These are phyloP conservation scores for Drepana arcuata DNA, from an alignment of 1,140 invertebrate species.

Conservation along the genomic window DNA sequence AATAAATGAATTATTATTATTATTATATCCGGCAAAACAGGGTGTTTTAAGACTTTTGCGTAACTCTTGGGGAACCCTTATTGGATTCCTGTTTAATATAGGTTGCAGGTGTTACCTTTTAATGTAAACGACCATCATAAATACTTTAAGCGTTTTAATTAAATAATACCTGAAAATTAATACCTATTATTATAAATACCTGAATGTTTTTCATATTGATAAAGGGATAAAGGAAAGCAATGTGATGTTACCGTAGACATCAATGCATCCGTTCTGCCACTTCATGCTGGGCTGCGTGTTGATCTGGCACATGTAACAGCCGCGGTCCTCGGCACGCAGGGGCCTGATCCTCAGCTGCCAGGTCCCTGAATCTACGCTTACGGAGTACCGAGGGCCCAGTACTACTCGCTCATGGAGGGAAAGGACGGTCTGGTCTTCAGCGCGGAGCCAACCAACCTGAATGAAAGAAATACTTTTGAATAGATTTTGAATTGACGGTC, in stretches of 20 bases:
- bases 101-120: slow-evolving; percentile 13
- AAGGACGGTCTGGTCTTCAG: background rate
- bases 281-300: background rate
- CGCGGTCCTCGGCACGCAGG: background rate
- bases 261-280: background rate
- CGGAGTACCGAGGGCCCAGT: background rate
- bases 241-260: background rate
- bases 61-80: too few relatives aligned
- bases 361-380: background rate
- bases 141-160: slow-evolving; percentile 17
- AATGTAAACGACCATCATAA: slow-evolving; percentile 21
- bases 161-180: too few relatives aligned
- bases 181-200: too few relatives aligned
- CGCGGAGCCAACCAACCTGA: background rate
- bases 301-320: slow-evolving; percentile 1
- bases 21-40: too few relatives aligned
- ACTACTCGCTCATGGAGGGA: background rate
- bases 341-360: slow-evolving; percentile 1
- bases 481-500: too few relatives aligned
- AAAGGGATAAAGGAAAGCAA: too few relatives aligned
- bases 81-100: too few relatives aligned
- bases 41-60: too few relatives aligned
- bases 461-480: background rate
- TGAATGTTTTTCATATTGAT: background rate
- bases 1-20: too few relatives aligned